Conservation (phyloP, 2,888 invertebrate species). For the Gibbula magus region DNA sequence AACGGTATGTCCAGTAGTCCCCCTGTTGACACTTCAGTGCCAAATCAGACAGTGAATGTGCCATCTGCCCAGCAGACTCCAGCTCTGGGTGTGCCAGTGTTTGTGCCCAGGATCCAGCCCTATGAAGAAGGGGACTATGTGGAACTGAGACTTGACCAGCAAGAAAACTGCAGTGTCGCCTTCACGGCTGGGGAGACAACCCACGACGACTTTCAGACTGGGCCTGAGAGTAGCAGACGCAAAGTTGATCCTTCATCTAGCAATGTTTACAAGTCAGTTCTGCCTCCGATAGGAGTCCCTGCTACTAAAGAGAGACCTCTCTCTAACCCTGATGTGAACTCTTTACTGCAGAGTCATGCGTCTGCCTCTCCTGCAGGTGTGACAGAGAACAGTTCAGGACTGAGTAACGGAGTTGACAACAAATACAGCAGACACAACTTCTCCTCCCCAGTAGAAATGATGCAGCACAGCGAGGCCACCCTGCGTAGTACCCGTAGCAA, state of each 20-base stretch:
- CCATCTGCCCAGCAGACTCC: not conserved
- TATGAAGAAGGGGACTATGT: constrained; percentile 45
- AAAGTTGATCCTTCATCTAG: constrained; percentile 21
- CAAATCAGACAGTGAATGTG: not conserved
- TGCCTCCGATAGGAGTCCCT: constrained; percentile 25
- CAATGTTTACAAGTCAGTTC: constrained; percentile 35
- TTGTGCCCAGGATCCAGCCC: not conserved
- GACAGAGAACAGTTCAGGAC: not conserved
- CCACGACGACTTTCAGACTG: not conserved
- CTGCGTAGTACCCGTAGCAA: constrained; percentile 33
- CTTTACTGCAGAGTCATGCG: not conserved
- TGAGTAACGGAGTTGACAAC: not conserved
- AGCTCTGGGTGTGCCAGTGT: not conserved
- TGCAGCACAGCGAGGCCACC: not conserved
- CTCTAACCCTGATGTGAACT: not conserved
- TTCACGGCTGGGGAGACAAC: not conserved
- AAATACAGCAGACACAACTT: constrained; percentile 13
- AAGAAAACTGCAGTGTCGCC: constrained; percentile 1
- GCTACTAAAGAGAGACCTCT: constrained; percentile 12
- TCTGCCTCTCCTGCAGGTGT: not conserved
- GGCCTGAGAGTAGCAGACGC: not conserved
- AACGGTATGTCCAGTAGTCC: not conserved
- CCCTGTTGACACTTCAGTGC: not conserved
- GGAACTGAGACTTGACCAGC: constrained; percentile 32
- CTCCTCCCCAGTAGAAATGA: not conserved